These are phyloP conservation scores for Planococcus citri DNA, from an alignment of 1,140 invertebrate species.

Conservation along the genomic window DNA sequence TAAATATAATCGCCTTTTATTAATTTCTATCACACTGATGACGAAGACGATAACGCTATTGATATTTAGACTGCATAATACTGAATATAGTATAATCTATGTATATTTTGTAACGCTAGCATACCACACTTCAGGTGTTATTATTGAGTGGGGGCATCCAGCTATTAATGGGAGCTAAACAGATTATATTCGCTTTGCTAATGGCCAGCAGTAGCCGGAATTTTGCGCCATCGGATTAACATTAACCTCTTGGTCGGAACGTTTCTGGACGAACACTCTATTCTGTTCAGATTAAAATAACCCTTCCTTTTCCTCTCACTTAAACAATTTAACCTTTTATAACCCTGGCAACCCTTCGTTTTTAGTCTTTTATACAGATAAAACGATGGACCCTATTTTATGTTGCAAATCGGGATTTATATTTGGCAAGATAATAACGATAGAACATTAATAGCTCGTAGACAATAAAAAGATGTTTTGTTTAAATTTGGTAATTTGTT, in stretches of 20 bases:
- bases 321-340: constrained; percentile 8
- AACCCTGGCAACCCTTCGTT: neutral
- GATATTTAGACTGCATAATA: neutral
- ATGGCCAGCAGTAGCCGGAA: constrained; percentile 1
- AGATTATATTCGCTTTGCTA: constrained; percentile 7
- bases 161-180: constrained; percentile 2
- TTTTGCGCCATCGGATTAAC: constrained; percentile 6
- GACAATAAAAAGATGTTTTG: constrained; percentile 4
- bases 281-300: constrained; percentile 1
- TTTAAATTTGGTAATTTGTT: constrained; percentile 8
- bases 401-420: neutral
- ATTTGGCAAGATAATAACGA: constrained; percentile 3
- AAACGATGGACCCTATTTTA: constrained; percentile 6
- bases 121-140: neutral
- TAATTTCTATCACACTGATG: neutral
- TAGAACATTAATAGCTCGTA: constrained; percentile 7
- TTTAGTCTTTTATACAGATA: constrained; percentile 8
- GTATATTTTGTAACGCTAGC: neutral
- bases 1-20: constrained; percentile 8
- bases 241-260: neutral
- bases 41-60: constrained; percentile 1
- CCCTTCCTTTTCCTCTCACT: constrained; percentile 5
- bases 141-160: neutral
- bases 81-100: constrained; percentile 1
- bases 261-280: neutral